phyloP scores from a whole-genome alignment of 2,888 invertebrate species.

The Lithodes maja region DNA sequence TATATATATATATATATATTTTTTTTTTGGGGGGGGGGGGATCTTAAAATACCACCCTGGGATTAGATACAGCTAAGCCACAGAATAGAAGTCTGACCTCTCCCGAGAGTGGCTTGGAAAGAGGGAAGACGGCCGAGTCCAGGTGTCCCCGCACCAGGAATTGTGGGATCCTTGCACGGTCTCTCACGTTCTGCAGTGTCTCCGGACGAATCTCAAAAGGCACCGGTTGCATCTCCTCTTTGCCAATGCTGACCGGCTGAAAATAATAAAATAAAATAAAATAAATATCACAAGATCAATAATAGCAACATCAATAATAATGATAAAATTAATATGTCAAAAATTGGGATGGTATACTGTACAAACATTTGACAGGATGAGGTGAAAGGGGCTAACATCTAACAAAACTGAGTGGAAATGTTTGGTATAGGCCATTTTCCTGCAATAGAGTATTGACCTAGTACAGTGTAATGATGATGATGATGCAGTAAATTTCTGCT shows the following conservation, averaged over 20 bases:
- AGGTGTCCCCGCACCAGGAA: conserved; percentile 89
- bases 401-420: too few species aligned
- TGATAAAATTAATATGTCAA: conserved; percentile 19
- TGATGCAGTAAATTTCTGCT: too few species aligned
- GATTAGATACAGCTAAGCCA: too few species aligned
- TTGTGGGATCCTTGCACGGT: conserved; percentile 82
- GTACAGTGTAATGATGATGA: too few species aligned
- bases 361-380: background rate
- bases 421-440: too few species aligned
- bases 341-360: background rate
- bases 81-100: conserved; percentile 78
- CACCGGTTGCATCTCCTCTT: conserved; percentile 80
- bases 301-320: background rate
- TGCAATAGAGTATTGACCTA: too few species aligned
- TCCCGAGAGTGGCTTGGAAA: conserved; percentile 91
- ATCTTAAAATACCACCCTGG: too few species aligned
- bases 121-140: conserved; percentile 87
- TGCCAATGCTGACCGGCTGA: conserved; percentile 73
- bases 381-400: too few species aligned
- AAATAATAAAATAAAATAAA: background rate
- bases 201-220: conserved; percentile 90
- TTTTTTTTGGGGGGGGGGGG: too few species aligned
- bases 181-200: conserved; percentile 83
- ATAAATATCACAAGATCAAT: background rate
- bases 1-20: too few species aligned